Base-by-base conservation (phyloP, 2,888 invertebrate genomes). In the Perithous albicinctus region DNA sequence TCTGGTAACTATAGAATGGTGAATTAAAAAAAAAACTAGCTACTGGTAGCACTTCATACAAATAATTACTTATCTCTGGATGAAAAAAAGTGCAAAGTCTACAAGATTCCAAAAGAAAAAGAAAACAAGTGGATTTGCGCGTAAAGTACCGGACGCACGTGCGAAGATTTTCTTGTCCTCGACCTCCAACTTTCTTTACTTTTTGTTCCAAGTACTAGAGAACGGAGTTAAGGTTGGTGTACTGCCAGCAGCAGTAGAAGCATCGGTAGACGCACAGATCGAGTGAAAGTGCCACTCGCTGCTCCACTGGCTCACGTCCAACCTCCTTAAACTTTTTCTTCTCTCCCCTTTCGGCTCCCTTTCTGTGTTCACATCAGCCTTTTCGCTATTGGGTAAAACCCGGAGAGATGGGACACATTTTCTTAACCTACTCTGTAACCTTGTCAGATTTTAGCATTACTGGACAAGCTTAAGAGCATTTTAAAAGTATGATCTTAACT, bases 261-360 rank as follows among this genome's bases (percentile, higher is more conserved):
- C 20, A 59, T 38, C 46, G 35, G 46, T 15, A 41, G 46, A 26
- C 15, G 32, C 63, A 78, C 54, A 78, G 81, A 78, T 78, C 78
- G 48, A 74, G 59, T 48, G 59, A 74, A 82, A 82, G 81, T 75
- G 73, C 78, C 74, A 78, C 78, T 82, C 81, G 83, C 70, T 72
- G 46, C 72, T 83, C 46, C 64, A 84, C 85, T 85, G 85, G 85
- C 85, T 63, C 70, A 38, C 29, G 32, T 84, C 84, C 85, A 84
- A 78, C 73, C 67, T 70, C 78, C 79, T 82, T 48, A 77, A 80
- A 82, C 54, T 56, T 84, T 82, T 80, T 76, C 54, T 35, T 56
- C 48, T 38, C 29, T 46, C 26, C 29, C 32, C 54, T 26, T 15
- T 56, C 20, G 18, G n/a, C n/a, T n/a, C 63, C n/a, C 48, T 48